Evolutionary conservation across 2,888 invertebrate genomes (phyloP), one percentile per base, ranked within the genome.

Genomic region (Luperina testacea): DNA sequence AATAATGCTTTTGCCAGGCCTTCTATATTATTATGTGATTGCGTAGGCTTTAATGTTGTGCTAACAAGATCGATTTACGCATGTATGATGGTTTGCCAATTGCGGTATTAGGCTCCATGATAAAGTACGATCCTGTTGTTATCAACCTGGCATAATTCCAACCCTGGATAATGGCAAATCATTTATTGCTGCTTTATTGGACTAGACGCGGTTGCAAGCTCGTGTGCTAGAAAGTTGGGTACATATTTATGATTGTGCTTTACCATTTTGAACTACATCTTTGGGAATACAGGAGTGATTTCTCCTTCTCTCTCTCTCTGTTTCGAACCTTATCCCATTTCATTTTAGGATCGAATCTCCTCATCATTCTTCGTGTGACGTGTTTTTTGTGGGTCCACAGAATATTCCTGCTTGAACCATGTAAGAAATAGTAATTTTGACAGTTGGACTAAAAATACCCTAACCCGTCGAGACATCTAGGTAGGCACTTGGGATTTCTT

Each of bases 131-230:
- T 57, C 24, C 17, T 32, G 17, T 32, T 64, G 64, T 27, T 57
- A 45, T 42, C 32, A 32, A 59, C 24, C 42, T 79, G 78, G 79
- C 72, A 65, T 57, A 17, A 57, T 48, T 79, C 64, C 78, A 79
- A 72, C 15, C 17, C 2, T 57, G 7, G 57, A 72, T 72, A 42
- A 51, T 32, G 42, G 53, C 24, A 51, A 51, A 77, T 67, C 68
- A 59, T 61, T 67, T 42, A 27, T 67, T 20, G 15, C 17, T n/a
- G 32, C 38, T 8, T 61, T 17, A 24, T 27, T 51, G 27, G 0
- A 27, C 4, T 20, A 11, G 17, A 59, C 59, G 59, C 32, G 9
- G 9, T 9, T 3, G 24, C 1, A 8, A 57, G 24, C 20, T 3
- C 0, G 15, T 13, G 9, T 20, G 6, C 3, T 53, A 4, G 13